Evolutionary conservation across 2,113 vertebrate species (phyloP), one percentile per base, ranked within the genome.

Genomic region (Phalacrocorax brasilianus): DNA sequence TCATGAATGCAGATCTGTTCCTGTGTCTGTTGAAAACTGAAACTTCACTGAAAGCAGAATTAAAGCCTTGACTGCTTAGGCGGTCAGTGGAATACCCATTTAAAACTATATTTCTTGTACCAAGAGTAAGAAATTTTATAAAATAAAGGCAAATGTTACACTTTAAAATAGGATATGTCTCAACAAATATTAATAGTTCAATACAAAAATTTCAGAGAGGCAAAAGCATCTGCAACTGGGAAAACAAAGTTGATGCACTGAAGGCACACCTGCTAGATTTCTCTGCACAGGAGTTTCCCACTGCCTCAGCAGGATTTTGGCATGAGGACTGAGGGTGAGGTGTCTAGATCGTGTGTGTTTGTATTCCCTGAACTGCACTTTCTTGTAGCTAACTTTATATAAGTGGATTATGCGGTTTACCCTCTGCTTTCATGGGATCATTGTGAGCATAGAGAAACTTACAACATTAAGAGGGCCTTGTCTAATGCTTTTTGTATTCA

Each of bases 1-100:
- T 55, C 79, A 83, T 70, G 86, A 93, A 89, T 85, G 70, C 73
- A 88, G 77, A 67, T 83, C 82, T 78, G 35, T 71, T 89, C 62
- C 47, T 45, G 32, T 61, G 33, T 65, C 78, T 63, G 75, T 80
- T 86, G 92, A 94, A 96, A 97, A 89, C 53, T 59, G 87, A 91
- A 93, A 94, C 74, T 74, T 89, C 55, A 24, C 50, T 85, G 74
- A 76, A 83, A 94, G 88, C 44, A 77, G 83, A 84, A 92, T 62
- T 80, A 65, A 92, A 93, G 88, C 65, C 55, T 44, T 73, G 75
- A 76, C 74, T 88, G 84, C 88, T 81, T 33, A 71, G 70, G 32
- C 6, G 9, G 38, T 44, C 65, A 91, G 79, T 84, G 87, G 58
- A 93, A 78, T 77, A 75, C 58, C 45, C 56, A 82, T 90, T 95